Base-by-base conservation (phyloP, 2,113 vertebrate species). In the Neodon shergylaensis region DNA sequence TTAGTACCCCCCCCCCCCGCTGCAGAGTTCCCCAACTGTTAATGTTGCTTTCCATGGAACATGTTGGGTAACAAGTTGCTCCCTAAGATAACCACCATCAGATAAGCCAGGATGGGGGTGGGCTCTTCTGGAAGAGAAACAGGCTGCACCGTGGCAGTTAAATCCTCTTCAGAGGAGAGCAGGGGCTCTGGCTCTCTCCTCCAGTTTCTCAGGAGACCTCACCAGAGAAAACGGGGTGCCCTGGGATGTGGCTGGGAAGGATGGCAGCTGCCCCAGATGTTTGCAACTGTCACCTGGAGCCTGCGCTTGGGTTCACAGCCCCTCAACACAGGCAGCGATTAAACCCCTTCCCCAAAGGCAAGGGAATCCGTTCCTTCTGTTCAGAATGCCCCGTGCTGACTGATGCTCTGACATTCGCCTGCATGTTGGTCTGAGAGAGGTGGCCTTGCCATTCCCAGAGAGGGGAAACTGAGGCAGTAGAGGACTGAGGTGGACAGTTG, bases 141-240 rank as follows among this genome's bases (percentile, higher is more conserved):
- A 83, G 93, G 74, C 86, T 63, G 78, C 65, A 17, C 70, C 61
- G 49, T 90, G 94, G 97, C 96, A 97, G 95, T 88, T 7, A 90
- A 95, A 94, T 96, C 95, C 92, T 86, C 95, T 95, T 96, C 36
- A 12, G 90, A 96, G 91, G 83, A 91, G 63, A 77, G 65, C 36
- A 39, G 85, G 88, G 91, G 96, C 82, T 87, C 83, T 94, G 95
- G 94, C 92, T 84, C 86, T 79, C 44, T 77, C 88, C 88, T 3
- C 0, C 1, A 54, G 93, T 81, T 95, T 96, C 91, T 0, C n/a
- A n/a, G 24, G 72, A 93, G 74, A 90, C 58, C 68, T 92, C 74
- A 31, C 26, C 52, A 5, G 47, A 93, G 94, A 22, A 78, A 66
- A 68, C 2, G 72, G 13, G 22, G 76, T 26, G 7, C 42, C 74